Base-by-base conservation (phyloP, 2,888 invertebrate genomes). In the Eupsilia transversa region DNA sequence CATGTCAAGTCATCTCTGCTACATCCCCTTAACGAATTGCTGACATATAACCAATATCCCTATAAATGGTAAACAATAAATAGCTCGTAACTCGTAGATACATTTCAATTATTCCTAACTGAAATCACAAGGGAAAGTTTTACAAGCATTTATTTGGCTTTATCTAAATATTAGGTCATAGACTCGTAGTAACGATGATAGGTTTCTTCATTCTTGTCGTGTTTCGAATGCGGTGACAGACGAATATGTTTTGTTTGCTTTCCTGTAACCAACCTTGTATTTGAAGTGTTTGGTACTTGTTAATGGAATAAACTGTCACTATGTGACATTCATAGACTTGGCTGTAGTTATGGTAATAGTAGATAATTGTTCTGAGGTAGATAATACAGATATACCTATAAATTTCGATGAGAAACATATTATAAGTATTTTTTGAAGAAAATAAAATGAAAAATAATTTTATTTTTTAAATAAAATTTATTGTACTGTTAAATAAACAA, bases 111-210 rank as follows among this genome's bases (percentile, higher is more conserved):
- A 79, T 64, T 79, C 49, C 0, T 41, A 35, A 30, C n/a, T 35
- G 73, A 64, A 59, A 54, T 30, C 1, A 6, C 46, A n/a, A 41
- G 20, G 81, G 65, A 43, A 73, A 80, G 23, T 46, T 64, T 72
- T 33, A 30, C 52, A 27, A 73, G 74, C 60, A 65, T 46, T 60
- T 80, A 46, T 80, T 65, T 73, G 81, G 77, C 64, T 77, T 74
- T 54, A 12, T 60, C 43, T 64, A 60, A 56, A 59, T 73, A 46
- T 38, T 23, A 52, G 2, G 12, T 41, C n/a, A n/a, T n/a, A n/a
- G n/a, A n/a, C n/a, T n/a, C 38, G 23, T 69, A 38, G 52, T 69
- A 38, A 54, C 41, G 30, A 27, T 61, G 17, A 30, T 33, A 35
- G 43, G 54, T 54, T 76, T 76, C 59, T 56, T 30, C 9, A 30